These are phyloP conservation scores for Amphipoea lucens DNA, from an alignment of 2,888 invertebrate genomes.

Conservation along the genomic window DNA sequence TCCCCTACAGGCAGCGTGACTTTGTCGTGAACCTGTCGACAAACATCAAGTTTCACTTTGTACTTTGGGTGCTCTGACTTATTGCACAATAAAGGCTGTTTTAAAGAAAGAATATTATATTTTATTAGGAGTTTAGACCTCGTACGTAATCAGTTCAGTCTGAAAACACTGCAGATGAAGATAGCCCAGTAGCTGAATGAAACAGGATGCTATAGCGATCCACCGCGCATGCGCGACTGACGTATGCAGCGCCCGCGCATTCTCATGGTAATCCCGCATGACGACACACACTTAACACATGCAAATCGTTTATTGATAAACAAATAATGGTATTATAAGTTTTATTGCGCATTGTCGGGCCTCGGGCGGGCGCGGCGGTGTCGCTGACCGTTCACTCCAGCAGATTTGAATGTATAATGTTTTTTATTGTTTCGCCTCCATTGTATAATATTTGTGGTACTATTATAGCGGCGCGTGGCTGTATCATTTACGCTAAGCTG, in stretches of 20 bases:
- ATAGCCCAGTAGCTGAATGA: conserved; percentile 9
- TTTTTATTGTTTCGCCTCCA: conserved; percentile 75
- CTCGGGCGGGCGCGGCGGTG: conserved; percentile 51
- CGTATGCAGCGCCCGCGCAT: conserved; percentile 75
- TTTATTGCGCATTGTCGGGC: conserved; percentile 83
- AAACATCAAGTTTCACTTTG: not conserved
- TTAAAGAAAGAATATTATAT: not conserved
- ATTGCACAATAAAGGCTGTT: not conserved
- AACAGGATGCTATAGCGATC: conserved; percentile 6
- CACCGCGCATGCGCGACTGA: conserved; percentile 22
- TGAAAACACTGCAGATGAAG: conserved; percentile 13
- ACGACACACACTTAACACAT: conserved; percentile 84
- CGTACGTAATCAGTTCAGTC: not conserved
- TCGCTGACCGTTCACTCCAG: conserved; percentile 80
- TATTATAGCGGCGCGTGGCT: conserved; percentile 46
- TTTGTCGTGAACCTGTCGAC: conserved; percentile 32
- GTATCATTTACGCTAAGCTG: conserved; percentile 31
- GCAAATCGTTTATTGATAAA: conserved; percentile 88
- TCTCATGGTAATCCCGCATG: conserved; percentile 82
- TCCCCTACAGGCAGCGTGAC: conserved; percentile 33
- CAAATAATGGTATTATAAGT: conserved; percentile 88
- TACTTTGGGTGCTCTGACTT: not conserved
- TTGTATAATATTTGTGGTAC: conserved; percentile 69
- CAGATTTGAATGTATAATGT: conserved; percentile 83
- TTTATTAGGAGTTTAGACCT: not conserved